A percentile compares a stretch with the other conserved stretches of the same genome.
These are phyloP conservation scores for Drosophila paranaensis DNA, from an alignment of 2,888 invertebrate genomes.

Conservation along the genomic window DNA sequence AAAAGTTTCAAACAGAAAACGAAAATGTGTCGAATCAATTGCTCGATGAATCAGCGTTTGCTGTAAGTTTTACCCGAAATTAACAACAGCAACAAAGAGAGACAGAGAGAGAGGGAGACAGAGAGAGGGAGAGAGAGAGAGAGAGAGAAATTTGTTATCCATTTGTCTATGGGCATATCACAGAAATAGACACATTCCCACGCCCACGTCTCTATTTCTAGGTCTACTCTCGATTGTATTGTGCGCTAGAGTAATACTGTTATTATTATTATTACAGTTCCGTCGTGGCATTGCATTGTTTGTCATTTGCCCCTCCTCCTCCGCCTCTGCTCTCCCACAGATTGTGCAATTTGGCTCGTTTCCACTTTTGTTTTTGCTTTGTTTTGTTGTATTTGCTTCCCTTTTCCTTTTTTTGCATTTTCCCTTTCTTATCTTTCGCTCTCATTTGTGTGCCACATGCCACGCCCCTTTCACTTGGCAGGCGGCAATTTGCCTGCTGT, in stretches of 20 bases:
- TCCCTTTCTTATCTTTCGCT: constrained; percentile 39
- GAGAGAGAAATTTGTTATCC: constrained; percentile 21
- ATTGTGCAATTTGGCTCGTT: constrained; percentile 74
- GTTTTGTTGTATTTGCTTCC: background rate
- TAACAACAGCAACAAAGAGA: background rate
- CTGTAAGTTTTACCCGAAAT: constrained; percentile 42
- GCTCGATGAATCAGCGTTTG: constrained; percentile 53
- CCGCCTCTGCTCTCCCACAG: constrained; percentile 17
- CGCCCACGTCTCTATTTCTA: constrained; percentile 77
- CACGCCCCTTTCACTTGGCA: constrained; percentile 16
- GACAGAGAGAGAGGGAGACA: background rate
- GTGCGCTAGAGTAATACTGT: constrained; percentile 12
- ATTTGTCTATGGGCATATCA: constrained; percentile 33
- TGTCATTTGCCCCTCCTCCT: constrained; percentile 12
- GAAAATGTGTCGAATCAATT: constrained; percentile 24
- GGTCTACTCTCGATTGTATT: constrained; percentile 46
- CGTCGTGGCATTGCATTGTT: constrained; percentile 69
- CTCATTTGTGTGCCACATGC: constrained; percentile 17
- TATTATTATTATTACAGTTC: constrained; percentile 29
- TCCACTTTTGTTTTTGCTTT: constrained; percentile 48
- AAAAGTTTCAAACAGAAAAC: constrained; percentile 33
- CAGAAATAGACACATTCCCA: constrained; percentile 73
- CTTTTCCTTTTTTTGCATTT: background rate
- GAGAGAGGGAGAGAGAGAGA: background rate
- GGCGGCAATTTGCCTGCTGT: constrained; percentile 49